Conservation (phyloP, 2,888 invertebrate genomes). For the Portevinia maculata region DNA sequence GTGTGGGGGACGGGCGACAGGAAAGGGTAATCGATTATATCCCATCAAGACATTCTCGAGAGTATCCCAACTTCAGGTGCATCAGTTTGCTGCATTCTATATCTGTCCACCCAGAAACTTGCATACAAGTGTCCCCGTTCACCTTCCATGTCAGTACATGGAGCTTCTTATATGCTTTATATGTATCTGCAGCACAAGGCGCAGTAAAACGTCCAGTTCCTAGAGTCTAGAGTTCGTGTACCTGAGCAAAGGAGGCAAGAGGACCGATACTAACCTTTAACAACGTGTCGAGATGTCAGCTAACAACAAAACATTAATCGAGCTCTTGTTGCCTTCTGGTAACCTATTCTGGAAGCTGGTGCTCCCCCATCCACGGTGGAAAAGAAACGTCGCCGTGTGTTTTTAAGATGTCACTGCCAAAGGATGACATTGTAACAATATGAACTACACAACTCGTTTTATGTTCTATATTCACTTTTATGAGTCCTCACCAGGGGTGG, state of each 20-base stretch:
- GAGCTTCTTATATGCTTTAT: too few relatives aligned
- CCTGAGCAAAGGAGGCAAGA: slow-evolving; percentile 1
- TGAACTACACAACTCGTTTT: slow-evolving; percentile 52
- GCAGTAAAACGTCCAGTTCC: neutral
- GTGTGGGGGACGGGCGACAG: slow-evolving; percentile 10
- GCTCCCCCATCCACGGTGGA: slow-evolving; percentile 9
- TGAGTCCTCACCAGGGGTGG: slow-evolving; percentile 7
- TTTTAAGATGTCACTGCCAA: slow-evolving; percentile 51
- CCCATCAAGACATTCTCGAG: slow-evolving; percentile 1
- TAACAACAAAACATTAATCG: slow-evolving; percentile 62
- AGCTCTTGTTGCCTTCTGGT: slow-evolving; percentile 35
- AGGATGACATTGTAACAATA: slow-evolving; percentile 59
- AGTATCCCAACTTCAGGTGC: slow-evolving; percentile 28
- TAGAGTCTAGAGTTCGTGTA: neutral
- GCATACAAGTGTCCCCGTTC: slow-evolving; percentile 19
- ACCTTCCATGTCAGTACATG: neutral
- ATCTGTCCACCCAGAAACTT: slow-evolving; percentile 20
- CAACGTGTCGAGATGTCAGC: slow-evolving; percentile 62
- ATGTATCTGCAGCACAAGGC: too few relatives aligned
- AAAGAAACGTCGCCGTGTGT: slow-evolving; percentile 9
- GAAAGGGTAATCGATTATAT: slow-evolving; percentile 59
- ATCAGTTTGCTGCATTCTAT: slow-evolving; percentile 2
- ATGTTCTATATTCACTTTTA: slow-evolving; percentile 32
- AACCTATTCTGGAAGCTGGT: neutral
- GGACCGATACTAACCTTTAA: slow-evolving; percentile 34